A percentile compares a stretch with the other conserved stretches of the same genome.
Evolutionary conservation across 2,113 vertebrate species (phyloP).

Genomic region (Tautogolabrus adspersus): DNA sequence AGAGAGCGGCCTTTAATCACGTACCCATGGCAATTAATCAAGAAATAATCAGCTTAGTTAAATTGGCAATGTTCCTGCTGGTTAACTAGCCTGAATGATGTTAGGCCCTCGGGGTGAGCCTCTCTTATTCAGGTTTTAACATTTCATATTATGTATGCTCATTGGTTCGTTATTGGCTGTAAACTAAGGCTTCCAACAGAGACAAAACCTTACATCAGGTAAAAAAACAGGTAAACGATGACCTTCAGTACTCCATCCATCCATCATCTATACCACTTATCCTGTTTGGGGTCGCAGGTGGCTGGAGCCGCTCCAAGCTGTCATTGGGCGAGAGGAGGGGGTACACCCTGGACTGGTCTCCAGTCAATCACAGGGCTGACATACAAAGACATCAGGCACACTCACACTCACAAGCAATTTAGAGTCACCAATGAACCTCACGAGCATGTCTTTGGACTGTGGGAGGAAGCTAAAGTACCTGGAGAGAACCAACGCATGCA

Average conservation of each 20-base stretch:
- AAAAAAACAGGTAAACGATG: neutral
- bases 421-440: too few relatives aligned
- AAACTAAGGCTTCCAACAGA: constrained; percentile 8
- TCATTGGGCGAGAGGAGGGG: too few relatives aligned
- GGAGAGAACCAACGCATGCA: too few relatives aligned
- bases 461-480: too few relatives aligned
- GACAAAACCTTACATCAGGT: neutral
- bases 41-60: constrained; percentile 67
- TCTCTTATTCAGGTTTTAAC: constrained; percentile 15
- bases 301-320: too few relatives aligned
- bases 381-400: too few relatives aligned
- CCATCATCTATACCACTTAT: too few relatives aligned
- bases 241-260: neutral
- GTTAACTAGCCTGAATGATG: constrained; percentile 46
- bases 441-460: too few relatives aligned
- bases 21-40: constrained; percentile 65
- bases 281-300: too few relatives aligned
- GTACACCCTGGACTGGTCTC: too few relatives aligned
- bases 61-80: constrained; percentile 61
- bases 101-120: constrained; percentile 2
- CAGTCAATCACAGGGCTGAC: too few relatives aligned
- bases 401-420: too few relatives aligned
- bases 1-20: constrained; percentile 52
- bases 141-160: constrained; percentile 22
- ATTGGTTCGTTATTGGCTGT: neutral